Base-by-base conservation (phyloP, 2,797 vertebrate genomes). In the Cichlasoma orientale region DNA sequence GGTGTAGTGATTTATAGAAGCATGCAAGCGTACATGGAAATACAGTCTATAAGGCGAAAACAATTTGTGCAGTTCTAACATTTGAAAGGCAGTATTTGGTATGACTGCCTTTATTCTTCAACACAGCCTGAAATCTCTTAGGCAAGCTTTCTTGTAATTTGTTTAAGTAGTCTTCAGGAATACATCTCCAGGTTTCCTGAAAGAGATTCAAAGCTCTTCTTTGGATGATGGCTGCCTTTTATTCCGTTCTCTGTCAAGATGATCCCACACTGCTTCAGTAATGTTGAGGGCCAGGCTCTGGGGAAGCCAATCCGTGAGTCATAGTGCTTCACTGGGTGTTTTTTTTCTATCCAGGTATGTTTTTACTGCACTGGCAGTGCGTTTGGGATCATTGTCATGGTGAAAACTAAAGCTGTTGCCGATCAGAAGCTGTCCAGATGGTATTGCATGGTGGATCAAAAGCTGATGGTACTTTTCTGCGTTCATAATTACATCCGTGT, bases 201-300 rank as follows among this genome's bases (percentile, higher is more conserved):
- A 63, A 38, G 21, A 25, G 21, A 25, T 63, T 63, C 59, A 18
- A 21, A 44, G 36, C 59, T 44, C 36, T 63, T 63, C 36, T 44
- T 2, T 44, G 21, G 21, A 63, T 21, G 1, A 21, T 63, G 59
- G 4, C 59, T 63, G 14, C 59, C 36, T 63, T 63, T 63, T 63
- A 21, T 41, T 63, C 21, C 21, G 5, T 44, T 41, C n/a, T 63
- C 13, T 63, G 59, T 11, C 41, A 44, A 63, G 59, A 25, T 44
- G 36, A 63, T 25, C 59, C 21, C 14, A 0, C 36, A 44, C 8
- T 44, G 36, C 59, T 38, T 63, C 14, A 2, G 14, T 27, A 66
- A 47, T 12, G 0, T 66, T 0, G 38, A 66, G 16, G 16, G 11
- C 38, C 38, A 4, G 38, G 38, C 38, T 41, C 38, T 41, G 38